Percentiles rank a stretch among this genome's conserved stretches.
These are phyloP conservation scores for Marasmarcha lunaedactyla DNA, from an alignment of 2,888 invertebrate species.

Conservation along the genomic window DNA sequence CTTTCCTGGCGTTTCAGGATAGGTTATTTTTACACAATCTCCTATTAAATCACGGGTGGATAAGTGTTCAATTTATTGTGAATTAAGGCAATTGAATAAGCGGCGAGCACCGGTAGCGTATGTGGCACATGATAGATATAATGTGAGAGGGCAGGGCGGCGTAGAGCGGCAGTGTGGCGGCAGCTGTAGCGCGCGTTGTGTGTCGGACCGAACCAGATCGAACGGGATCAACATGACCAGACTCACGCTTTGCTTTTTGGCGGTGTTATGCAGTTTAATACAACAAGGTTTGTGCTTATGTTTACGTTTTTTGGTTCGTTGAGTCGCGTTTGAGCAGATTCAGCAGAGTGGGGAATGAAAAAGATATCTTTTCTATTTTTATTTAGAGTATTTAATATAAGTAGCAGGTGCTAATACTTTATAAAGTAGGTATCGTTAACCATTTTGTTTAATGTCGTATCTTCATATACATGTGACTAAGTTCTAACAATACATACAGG, in stretches of 20 bases:
- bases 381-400: too few species aligned
- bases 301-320: too few species aligned
- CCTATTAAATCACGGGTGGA: neutral
- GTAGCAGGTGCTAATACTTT: too few species aligned
- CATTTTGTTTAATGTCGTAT: too few species aligned
- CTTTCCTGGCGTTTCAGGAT: too few species aligned
- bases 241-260: conserved; percentile 43
- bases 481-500: too few species aligned
- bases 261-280: conserved; percentile 54
- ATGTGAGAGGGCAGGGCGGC: conserved; percentile 5
- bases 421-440: too few species aligned
- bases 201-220: conserved; percentile 30
- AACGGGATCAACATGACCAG: conserved; percentile 37
- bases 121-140: conserved; percentile 20
- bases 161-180: conserved; percentile 10
- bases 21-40: neutral
- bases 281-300: conserved; percentile 53
- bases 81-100: conserved; percentile 56
- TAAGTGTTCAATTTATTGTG: neutral
- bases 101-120: conserved; percentile 17
- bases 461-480: too few species aligned
- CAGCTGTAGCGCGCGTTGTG: conserved; percentile 27
- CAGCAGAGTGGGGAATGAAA: too few species aligned
- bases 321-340: too few species aligned
- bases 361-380: too few species aligned